These are phyloP conservation scores for Oreotrochilus melanogaster DNA, from an alignment of 2,113 vertebrate genomes.

Conservation along the genomic window DNA sequence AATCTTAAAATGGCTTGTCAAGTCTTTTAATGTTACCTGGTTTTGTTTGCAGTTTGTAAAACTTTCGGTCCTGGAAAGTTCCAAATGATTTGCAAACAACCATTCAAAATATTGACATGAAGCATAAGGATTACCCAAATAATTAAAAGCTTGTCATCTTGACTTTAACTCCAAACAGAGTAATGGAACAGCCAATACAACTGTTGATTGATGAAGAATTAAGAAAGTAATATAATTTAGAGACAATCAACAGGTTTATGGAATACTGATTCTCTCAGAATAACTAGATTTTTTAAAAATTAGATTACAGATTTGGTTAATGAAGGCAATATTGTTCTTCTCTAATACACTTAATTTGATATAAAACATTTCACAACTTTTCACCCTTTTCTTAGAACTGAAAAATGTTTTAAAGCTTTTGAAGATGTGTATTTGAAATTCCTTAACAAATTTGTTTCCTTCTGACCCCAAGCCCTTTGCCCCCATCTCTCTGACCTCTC, in stretches of 20 bases:
- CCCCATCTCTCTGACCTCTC: accelerated
- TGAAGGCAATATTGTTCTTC: conserved; percentile 44
- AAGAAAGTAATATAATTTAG: conserved; percentile 47
- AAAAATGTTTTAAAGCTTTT: background rate
- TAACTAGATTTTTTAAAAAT: conserved; percentile 54
- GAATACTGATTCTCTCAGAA: conserved; percentile 43
- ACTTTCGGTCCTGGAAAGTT: background rate
- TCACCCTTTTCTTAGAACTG: background rate
- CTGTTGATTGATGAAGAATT: conserved; percentile 42
- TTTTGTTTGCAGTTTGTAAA: background rate
- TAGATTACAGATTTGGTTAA: conserved; percentile 57
- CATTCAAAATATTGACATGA: background rate
- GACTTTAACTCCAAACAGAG: conserved; percentile 31
- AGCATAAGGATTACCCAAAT: background rate
- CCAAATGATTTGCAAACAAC: background rate
- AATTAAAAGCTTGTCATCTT: conserved; percentile 49
- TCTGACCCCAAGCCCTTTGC: background rate
- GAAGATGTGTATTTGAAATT: background rate
- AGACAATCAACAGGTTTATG: conserved; percentile 40
- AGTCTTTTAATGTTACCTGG: background rate
- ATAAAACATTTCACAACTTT: background rate
- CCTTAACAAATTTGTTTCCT: background rate
- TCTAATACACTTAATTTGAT: conserved; percentile 54
- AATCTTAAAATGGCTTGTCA: background rate
- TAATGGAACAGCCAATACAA: conserved; percentile 8